phyloP scores from a whole-genome alignment of 2,113 vertebrate species.

The Xenotilapia leptura region DNA sequence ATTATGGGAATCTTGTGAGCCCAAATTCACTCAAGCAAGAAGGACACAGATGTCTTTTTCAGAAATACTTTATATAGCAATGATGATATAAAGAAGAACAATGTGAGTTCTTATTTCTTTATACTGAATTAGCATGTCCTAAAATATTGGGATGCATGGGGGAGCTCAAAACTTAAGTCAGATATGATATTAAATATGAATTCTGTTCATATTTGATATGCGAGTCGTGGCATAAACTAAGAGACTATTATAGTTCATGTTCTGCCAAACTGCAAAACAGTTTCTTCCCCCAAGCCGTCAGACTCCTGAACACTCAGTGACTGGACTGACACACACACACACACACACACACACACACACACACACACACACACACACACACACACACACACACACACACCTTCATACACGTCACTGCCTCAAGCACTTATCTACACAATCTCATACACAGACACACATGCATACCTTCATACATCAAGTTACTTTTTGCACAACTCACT shows the following conservation, averaged over 20 bases:
- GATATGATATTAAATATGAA: not conserved
- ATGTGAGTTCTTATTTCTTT: not conserved
- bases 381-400: not conserved
- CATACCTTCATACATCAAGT: not conserved
- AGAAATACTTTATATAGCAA: not conserved
- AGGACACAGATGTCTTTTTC: not conserved
- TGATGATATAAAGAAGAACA: not conserved
- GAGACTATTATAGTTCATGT: not conserved
- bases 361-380: not conserved
- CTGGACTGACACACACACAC: not conserved
- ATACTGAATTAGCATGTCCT: not conserved
- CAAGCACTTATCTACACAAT: not conserved
- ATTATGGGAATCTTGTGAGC: not conserved
- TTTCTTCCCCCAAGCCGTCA: not conserved
- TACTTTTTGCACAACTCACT: not conserved
- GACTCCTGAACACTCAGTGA: not conserved
- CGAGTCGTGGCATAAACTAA: not conserved
- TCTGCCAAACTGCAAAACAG: not conserved
- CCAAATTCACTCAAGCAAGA: not conserved
- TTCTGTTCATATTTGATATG: not conserved
- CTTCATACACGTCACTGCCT: not conserved
- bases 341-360: not conserved
- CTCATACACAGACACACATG: not conserved
- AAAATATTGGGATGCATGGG: not conserved
- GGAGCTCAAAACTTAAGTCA: not conserved